A percentile compares a stretch with the other conserved stretches of the same genome.
Conservation (phyloP, 1,140 invertebrate genomes). For the Anastatus disparis region DNA sequence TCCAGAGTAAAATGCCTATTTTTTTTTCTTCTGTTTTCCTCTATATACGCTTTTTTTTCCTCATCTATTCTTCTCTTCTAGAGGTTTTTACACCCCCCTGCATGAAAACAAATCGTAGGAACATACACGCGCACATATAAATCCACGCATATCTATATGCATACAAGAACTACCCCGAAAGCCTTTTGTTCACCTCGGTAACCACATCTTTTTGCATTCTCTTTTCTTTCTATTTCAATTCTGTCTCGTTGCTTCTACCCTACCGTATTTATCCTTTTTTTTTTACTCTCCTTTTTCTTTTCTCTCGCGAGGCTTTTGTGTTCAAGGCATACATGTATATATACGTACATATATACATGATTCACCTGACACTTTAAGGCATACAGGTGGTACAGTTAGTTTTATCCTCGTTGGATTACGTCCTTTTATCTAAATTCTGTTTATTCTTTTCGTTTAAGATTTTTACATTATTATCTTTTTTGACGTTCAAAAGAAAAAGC, state of each 20-base stretch:
- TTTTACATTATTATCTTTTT: too few relatives aligned
- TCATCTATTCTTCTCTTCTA: not conserved
- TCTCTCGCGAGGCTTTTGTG: too few relatives aligned
- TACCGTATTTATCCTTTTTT: not conserved
- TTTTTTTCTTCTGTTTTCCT: not conserved
- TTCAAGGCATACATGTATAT: too few relatives aligned
- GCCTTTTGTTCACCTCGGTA: conserved; percentile 4
- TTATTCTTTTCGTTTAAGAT: too few relatives aligned
- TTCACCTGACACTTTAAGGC: too few relatives aligned
- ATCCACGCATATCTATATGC: not conserved
- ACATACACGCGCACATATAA: conserved; percentile 3
- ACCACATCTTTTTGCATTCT: not conserved
- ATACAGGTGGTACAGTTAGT: too few relatives aligned
- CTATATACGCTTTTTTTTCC: not conserved
- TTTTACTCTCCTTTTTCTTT: not conserved
- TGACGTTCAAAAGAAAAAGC: too few relatives aligned
- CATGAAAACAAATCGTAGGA: conserved; percentile 16
- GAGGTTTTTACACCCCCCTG: conserved; percentile 3
- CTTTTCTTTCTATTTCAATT: too few relatives aligned
- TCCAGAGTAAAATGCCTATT: not conserved
- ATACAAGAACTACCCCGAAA: not conserved
- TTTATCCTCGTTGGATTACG: too few relatives aligned
- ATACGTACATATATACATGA: too few relatives aligned
- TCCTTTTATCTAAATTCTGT: too few relatives aligned
- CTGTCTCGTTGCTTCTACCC: not conserved